phyloP scores from a whole-genome alignment of 1,140 invertebrate genomes.

The Phymastichus coffea region DNA sequence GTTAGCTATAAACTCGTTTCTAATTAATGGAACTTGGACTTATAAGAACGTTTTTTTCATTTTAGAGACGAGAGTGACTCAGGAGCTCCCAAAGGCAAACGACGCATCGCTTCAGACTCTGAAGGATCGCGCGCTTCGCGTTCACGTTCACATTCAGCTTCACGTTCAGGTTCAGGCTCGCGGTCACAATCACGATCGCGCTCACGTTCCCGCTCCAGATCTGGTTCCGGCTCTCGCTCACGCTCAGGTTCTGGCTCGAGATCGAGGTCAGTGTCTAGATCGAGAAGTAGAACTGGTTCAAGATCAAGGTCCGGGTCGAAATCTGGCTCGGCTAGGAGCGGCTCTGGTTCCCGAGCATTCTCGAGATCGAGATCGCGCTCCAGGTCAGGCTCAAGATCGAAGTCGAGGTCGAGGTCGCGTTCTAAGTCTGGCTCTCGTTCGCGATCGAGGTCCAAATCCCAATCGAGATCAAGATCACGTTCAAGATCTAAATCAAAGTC shows the following conservation, averaged over 20 bases:
- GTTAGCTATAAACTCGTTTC: constrained; percentile 10
- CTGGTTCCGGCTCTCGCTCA: constrained; percentile 28
- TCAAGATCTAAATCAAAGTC: constrained; percentile 32
- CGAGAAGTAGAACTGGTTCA: constrained; percentile 32
- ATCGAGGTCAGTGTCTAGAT: constrained; percentile 40
- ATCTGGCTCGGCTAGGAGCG: constrained; percentile 22
- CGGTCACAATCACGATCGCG: constrained; percentile 38
- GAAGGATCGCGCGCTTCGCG: constrained; percentile 49
- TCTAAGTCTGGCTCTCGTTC: constrained; percentile 35
- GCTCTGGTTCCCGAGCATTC: constrained; percentile 12
- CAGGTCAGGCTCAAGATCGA: constrained; percentile 39
- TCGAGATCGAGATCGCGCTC: constrained; percentile 40
- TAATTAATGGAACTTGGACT: constrained; percentile 17
- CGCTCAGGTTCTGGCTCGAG: constrained; percentile 29
- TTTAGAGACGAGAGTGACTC: constrained; percentile 59
- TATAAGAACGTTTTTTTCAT: neutral
- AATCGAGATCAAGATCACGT: constrained; percentile 34
- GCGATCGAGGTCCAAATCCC: neutral
- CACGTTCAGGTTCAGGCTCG: constrained; percentile 38
- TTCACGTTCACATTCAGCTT: constrained; percentile 45
- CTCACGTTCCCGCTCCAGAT: constrained; percentile 34
- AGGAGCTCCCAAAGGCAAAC: constrained; percentile 47
- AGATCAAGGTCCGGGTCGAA: constrained; percentile 27
- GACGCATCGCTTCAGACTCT: constrained; percentile 55
- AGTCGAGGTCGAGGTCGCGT: constrained; percentile 39